phyloP scores from a whole-genome alignment of 2,888 invertebrate genomes.

The Stegophylla sp. region DNA sequence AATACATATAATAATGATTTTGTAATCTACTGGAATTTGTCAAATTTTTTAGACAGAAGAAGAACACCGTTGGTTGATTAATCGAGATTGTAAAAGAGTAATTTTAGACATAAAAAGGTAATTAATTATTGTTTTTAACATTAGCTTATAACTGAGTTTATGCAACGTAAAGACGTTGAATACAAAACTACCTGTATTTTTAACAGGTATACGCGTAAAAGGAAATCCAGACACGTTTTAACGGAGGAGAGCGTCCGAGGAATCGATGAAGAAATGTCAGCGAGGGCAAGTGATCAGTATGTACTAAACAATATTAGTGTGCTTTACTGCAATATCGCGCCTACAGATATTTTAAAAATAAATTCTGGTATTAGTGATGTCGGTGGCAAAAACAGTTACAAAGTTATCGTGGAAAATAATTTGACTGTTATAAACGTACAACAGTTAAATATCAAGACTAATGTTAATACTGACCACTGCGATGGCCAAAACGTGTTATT shows the following conservation, averaged over 20 bases:
- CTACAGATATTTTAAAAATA: not conserved
- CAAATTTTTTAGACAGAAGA: conserved; percentile 51
- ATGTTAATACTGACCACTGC: not conserved
- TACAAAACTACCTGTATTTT: too few species aligned
- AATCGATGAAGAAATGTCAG: too few species aligned
- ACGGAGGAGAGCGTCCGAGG: too few species aligned
- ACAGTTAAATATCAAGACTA: conserved; percentile 13
- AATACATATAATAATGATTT: too few species aligned
- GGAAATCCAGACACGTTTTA: too few species aligned
- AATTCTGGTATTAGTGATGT: not conserved
- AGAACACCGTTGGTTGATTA: conserved; percentile 47
- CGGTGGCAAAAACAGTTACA: not conserved
- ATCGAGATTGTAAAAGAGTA: conserved; percentile 33
- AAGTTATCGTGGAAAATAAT: conserved; percentile 23
- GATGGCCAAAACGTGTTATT: not conserved
- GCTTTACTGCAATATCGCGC: not conserved
- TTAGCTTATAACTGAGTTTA: not conserved
- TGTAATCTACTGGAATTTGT: too few species aligned
- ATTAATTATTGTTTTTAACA: not conserved
- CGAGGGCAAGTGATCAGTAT: too few species aligned
- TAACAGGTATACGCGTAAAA: not conserved
- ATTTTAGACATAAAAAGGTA: conserved; percentile 42
- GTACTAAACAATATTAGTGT: not conserved
- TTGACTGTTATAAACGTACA: conserved; percentile 30
- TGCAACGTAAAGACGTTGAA: too few species aligned